A percentile compares a stretch with the other conserved stretches of the same genome.
These are phyloP conservation scores for Carduelis carduelis DNA, from an alignment of 2,797 vertebrate species.

Conservation along the genomic window DNA sequence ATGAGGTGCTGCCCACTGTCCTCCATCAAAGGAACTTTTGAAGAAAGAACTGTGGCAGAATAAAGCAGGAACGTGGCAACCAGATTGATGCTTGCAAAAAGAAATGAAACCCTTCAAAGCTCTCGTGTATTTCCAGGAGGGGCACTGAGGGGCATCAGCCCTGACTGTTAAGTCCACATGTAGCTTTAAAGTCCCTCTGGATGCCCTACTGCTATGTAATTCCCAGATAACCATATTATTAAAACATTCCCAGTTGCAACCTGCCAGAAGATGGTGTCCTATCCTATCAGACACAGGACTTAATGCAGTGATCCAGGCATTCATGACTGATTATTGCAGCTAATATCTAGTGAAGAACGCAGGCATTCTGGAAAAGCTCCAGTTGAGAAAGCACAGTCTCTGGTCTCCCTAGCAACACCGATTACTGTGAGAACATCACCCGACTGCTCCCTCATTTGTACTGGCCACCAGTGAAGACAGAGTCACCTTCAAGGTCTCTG, in stretches of 20 bases:
- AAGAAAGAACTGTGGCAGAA: not conserved
- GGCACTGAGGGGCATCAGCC: not conserved
- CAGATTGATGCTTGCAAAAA: not conserved
- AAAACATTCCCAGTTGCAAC: slow-evolving; percentile 12
- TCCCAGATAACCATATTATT: not conserved
- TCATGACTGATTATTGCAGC: slow-evolving; percentile 55
- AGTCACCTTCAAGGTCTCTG: slow-evolving; percentile 30
- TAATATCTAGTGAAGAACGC: slow-evolving; percentile 36
- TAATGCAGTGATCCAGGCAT: slow-evolving; percentile 11
- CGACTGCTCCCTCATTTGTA: slow-evolving; percentile 24
- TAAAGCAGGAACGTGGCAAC: not conserved
- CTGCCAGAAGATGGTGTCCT: slow-evolving; percentile 65
- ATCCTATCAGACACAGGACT: slow-evolving; percentile 53
- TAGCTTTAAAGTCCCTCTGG: not conserved
- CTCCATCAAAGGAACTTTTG: not conserved
- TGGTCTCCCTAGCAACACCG: slow-evolving; percentile 45
- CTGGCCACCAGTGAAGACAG: slow-evolving; percentile 24
- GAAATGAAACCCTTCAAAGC: not conserved
- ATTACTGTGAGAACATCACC: slow-evolving; percentile 36
- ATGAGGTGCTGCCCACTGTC: not conserved
- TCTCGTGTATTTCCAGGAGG: not conserved
- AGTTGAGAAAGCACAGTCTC: slow-evolving; percentile 44
- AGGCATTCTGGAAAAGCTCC: slow-evolving; percentile 37
- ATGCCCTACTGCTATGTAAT: not conserved
- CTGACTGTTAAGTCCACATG: not conserved